Evolutionary conservation across 2,888 invertebrate species (phyloP).

Genomic region (Xylota segnis): DNA sequence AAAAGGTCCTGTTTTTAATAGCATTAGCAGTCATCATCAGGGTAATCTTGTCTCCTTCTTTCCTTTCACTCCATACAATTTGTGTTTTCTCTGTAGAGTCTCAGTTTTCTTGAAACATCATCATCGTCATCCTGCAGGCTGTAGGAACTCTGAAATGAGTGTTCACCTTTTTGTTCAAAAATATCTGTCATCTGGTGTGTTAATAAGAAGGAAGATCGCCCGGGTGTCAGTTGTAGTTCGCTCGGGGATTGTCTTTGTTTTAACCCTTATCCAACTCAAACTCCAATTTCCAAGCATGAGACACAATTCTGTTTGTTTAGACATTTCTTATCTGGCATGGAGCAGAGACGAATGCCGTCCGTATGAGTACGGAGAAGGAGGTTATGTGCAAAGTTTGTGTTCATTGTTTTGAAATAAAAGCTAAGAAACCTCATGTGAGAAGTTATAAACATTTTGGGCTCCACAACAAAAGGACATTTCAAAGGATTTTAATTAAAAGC

Average conservation of each 20-base stretch:
- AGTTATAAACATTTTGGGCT: background rate
- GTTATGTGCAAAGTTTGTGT: conserved; percentile 1
- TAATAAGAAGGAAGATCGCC: conserved; percentile 19
- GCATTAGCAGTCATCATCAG: conserved; percentile 52
- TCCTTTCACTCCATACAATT: background rate
- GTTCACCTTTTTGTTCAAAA: conserved; percentile 10
- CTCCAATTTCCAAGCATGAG: conserved; percentile 4
- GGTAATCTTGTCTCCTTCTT: conserved; percentile 14
- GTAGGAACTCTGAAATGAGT: background rate
- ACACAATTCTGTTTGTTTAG: conserved; percentile 20
- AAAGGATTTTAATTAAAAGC: conserved; percentile 10
- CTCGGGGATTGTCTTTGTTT: conserved; percentile 9
- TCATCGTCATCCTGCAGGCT: conserved; percentile 17
- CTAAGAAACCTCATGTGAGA: background rate
- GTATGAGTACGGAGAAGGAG: background rate
- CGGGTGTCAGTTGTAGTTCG: conserved; percentile 5
- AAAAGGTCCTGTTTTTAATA: conserved; percentile 40
- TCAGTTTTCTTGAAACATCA: conserved; percentile 8
- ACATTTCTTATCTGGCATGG: conserved; percentile 24
- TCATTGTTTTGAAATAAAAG: background rate
- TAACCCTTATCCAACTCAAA: conserved; percentile 33
- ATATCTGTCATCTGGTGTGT: conserved; percentile 33
- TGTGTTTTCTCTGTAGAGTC: background rate
- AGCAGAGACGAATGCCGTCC: conserved; percentile 14
- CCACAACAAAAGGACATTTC: background rate